phyloP scores from a whole-genome alignment of 2,888 invertebrate species.

The Hirudinaria manillensis region DNA sequence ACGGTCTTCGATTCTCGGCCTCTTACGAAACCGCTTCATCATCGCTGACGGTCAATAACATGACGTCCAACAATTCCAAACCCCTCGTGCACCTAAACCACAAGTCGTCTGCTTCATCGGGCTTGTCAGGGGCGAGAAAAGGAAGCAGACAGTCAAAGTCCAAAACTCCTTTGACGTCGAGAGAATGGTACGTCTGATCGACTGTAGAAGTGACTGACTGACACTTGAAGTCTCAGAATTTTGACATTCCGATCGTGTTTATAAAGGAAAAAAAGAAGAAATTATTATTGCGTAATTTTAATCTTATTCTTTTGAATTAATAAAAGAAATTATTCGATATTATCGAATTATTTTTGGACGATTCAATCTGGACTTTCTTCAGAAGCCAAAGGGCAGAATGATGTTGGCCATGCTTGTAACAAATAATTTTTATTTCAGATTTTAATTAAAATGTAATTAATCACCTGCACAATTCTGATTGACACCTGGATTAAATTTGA shows the following conservation, averaged over 20 bases:
- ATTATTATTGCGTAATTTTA: neutral
- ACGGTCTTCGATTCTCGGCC: constrained; percentile 1
- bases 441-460: too few species aligned
- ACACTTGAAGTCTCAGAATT: neutral
- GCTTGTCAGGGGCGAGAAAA: neutral
- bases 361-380: too few species aligned
- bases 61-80: neutral
- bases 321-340: too few species aligned
- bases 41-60: constrained; percentile 3
- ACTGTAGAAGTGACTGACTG: neutral
- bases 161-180: constrained; percentile 15
- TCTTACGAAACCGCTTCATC: constrained; percentile 11
- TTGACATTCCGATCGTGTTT: too few species aligned
- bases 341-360: too few species aligned
- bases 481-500: too few species aligned
- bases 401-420: too few species aligned
- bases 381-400: too few species aligned
- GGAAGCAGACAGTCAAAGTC: neutral
- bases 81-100: neutral
- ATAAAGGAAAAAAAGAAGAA: too few species aligned
- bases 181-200: constrained; percentile 29
- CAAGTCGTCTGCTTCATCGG: neutral
- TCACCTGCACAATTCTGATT: too few species aligned
- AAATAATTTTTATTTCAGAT: too few species aligned
- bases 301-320: too few species aligned